Base-by-base conservation (phyloP, 2,888 invertebrate genomes). In the Argynnis bischoffii region DNA sequence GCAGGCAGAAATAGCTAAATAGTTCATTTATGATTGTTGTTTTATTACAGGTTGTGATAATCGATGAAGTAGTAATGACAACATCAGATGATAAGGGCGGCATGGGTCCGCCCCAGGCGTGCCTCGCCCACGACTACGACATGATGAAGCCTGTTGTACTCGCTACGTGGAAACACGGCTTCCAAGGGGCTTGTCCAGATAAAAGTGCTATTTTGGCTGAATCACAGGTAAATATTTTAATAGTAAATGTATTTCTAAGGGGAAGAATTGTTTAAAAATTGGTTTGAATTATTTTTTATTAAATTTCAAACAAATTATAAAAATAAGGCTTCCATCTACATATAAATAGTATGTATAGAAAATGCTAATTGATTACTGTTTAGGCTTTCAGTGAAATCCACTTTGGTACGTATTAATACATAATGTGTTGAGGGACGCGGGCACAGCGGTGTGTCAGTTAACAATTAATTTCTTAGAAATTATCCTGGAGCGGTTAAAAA, bases 141-240 rank as follows among this genome's bases (percentile, higher is more conserved):
- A 90, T 95, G 21, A 98, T 98, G 97, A 97, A 97, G 83, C 98
- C 98, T 0, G 97, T 98, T 0, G 97, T 98, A 0, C 90, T 98
- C 71, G 98, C 98, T 26, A 98, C 98, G 0, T 98, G 98, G 98
- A 97, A 98, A 79, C 98, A 98, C 79, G 98, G 98, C 64, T 98
- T 98, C 90, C 98, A 98, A 84, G 98, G 98, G 2, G 97, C 98
- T n/a, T 98, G 98, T 81, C 97, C 98, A 0, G 98, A 98, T 79
- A 96, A 96, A 80, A 97, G 97, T 80, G 97, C 97, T 15, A 97
- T 98, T 70, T 90, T 98, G 63, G 97, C 97, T 0, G 98, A 98
- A 82, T 97, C 97, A 2, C 98, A 98, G 93, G 94, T 94, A 81
- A 65, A 64, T 53, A 15, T 41, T n/a, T 15, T n/a, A 26, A 6